A percentile compares a stretch with the other conserved stretches of the same genome.
phyloP scores from a whole-genome alignment of 2,113 vertebrate species.

The Pyxicephalus adspersus region DNA sequence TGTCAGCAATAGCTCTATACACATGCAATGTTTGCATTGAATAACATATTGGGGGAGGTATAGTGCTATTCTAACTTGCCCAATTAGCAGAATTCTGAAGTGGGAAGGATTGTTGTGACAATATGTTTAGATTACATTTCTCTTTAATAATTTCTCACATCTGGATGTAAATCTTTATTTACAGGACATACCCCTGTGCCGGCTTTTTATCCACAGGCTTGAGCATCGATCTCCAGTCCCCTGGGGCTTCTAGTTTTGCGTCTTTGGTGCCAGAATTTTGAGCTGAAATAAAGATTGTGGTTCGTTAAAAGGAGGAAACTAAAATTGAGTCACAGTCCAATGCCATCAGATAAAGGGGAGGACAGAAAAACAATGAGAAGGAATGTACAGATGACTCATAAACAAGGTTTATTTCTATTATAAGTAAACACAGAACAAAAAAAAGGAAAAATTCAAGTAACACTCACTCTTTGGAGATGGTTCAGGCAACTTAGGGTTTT shows the following conservation, averaged over 20 bases:
- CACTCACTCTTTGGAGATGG: constrained; percentile 27
- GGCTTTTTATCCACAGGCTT: constrained; percentile 68
- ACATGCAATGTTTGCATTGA: too few relatives aligned
- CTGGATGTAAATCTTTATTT: too few relatives aligned
- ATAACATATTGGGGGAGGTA: too few relatives aligned
- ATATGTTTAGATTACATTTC: too few relatives aligned
- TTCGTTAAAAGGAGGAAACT: not conserved
- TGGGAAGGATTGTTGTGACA: too few relatives aligned
- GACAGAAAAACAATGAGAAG: not conserved
- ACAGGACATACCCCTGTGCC: constrained; percentile 72
- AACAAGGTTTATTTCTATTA: not conserved
- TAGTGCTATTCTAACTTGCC: too few relatives aligned
- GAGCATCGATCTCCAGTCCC: constrained; percentile 72
- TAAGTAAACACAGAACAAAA: not conserved
- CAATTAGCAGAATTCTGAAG: too few relatives aligned
- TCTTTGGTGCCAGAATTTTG: constrained; percentile 24
- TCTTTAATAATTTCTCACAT: too few relatives aligned
- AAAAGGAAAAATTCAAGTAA: not conserved
- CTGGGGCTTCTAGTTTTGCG: constrained; percentile 68
- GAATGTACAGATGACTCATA: constrained; percentile 10
- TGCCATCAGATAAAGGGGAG: not conserved
- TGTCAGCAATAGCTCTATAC: too few relatives aligned
- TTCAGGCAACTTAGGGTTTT: not conserved
- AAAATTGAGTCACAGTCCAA: constrained; percentile 2
- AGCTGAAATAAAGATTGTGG: constrained; percentile 13